phyloP scores from a whole-genome alignment of 2,113 vertebrate species.

The Solea solea region DNA sequence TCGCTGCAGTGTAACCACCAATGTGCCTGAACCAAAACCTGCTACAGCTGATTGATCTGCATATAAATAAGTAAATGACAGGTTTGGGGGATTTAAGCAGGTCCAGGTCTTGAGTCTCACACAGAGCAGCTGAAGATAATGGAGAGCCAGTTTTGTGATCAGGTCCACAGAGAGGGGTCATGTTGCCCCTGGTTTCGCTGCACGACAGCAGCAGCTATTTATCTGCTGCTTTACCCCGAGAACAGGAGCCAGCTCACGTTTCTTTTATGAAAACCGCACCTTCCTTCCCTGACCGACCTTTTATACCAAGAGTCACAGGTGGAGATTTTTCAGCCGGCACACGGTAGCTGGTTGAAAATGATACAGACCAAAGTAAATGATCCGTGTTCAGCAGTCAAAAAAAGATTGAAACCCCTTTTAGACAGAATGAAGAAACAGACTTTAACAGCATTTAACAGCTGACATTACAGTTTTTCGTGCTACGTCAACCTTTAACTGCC shows the following conservation, averaged over 20 bases:
- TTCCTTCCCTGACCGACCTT: constrained; percentile 37
- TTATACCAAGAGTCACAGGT: constrained; percentile 21
- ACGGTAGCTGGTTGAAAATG: constrained; percentile 19
- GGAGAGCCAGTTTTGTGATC: constrained; percentile 50
- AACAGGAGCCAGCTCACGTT: constrained; percentile 62
- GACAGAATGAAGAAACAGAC: background rate
- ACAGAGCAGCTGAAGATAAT: constrained; percentile 41
- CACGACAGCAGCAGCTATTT: constrained; percentile 36
- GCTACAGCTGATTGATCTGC: constrained; percentile 29
- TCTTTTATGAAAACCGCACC: constrained; percentile 61
- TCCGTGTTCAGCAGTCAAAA: constrained; percentile 20
- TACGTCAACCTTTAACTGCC: background rate
- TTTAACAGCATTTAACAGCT: background rate
- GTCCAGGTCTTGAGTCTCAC: constrained; percentile 1
- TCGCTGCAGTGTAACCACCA: constrained; percentile 40
- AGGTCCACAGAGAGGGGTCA: constrained; percentile 71
- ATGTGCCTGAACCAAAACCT: constrained; percentile 47
- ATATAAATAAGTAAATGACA: constrained; percentile 26
- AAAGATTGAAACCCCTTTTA: background rate
- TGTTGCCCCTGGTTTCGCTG: constrained; percentile 64
- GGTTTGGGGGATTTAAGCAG: constrained; percentile 33
- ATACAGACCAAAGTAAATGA: constrained; percentile 26
- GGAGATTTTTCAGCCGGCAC: constrained; percentile 47
- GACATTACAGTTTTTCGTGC: background rate
- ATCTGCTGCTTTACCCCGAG: constrained; percentile 33